Evolutionary conservation across 2,888 invertebrate species (phyloP).

Genomic region (Calameuta filiformis): DNA sequence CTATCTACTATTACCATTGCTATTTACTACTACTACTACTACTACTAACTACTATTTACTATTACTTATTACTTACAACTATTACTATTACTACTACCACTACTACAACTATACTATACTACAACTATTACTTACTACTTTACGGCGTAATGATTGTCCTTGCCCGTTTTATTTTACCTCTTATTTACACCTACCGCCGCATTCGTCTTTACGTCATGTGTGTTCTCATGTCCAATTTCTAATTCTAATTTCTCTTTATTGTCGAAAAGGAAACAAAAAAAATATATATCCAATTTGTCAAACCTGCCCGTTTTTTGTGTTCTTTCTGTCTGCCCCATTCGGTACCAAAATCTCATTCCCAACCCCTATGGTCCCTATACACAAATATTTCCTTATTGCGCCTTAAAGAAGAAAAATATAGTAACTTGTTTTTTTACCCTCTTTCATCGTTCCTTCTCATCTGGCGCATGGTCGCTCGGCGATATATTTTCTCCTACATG

Average conservation of each 20-base stretch:
- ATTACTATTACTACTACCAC: slow-evolving; percentile 1
- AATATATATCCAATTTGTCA: slow-evolving; percentile 47
- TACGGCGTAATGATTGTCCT: slow-evolving; percentile 8
- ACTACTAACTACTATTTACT: slow-evolving; percentile 21
- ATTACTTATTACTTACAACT: slow-evolving; percentile 21
- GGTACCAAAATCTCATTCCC: slow-evolving; percentile 5
- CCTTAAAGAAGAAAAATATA: background rate
- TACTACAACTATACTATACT: slow-evolving; percentile 10
- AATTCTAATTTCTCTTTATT: slow-evolving; percentile 26
- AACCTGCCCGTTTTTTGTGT: slow-evolving; percentile 53
- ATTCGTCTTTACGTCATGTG: slow-evolving; percentile 22
- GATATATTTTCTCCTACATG: background rate
- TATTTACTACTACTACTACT: slow-evolving; percentile 17
- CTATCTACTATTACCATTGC: slow-evolving; percentile 17
- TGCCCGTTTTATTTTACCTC: slow-evolving; percentile 13
- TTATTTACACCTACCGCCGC: slow-evolving; percentile 12
- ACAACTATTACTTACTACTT: slow-evolving; percentile 8
- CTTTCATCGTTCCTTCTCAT: background rate
- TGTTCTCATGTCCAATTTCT: slow-evolving; percentile 28
- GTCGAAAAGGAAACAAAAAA: slow-evolving; percentile 32
- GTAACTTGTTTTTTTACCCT: background rate
- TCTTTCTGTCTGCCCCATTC: slow-evolving; percentile 40
- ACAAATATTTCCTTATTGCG: background rate
- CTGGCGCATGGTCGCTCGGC: background rate
- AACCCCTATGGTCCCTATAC: background rate